phyloP scores from a whole-genome alignment of 2,797 vertebrate species.

The Sarcoramphus papa region DNA sequence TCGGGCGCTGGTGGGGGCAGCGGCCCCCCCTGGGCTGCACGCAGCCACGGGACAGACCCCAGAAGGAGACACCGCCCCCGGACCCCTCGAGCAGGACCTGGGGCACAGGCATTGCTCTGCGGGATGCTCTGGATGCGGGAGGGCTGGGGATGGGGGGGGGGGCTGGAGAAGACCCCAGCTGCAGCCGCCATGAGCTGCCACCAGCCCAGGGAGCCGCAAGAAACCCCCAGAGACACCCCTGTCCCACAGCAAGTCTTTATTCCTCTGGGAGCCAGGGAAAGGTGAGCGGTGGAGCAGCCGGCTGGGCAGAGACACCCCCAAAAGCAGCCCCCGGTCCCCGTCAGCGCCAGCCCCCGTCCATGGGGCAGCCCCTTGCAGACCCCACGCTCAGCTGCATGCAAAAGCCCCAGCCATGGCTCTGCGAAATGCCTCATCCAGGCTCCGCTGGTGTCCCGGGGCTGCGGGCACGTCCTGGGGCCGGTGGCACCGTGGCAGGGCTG shows the following conservation, averaged over 20 bases:
- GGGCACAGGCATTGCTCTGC: rapidly evolving
- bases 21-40: rapidly evolving
- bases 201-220: neutral
- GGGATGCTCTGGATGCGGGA: neutral
- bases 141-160: neutral
- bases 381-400: neutral
- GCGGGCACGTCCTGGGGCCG: rapidly evolving
- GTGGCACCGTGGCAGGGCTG: neutral
- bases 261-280: neutral
- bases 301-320: neutral
- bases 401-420: neutral
- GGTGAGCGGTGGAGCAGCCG: rapidly evolving
- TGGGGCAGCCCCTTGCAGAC: neutral
- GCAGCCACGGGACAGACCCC: neutral
- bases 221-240: rapidly evolving
- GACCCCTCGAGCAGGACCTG: neutral
- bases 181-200: neutral
- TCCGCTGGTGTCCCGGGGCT: neutral
- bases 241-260: neutral
- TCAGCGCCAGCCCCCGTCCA: neutral
- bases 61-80: rapidly evolving
- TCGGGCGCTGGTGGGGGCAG: neutral
- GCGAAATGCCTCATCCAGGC: neutral
- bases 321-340: rapidly evolving
- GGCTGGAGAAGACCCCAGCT: neutral